A percentile compares a stretch with the other conserved stretches of the same genome.
Evolutionary conservation across 35 echinoderm and acorn worm species (phyloP).

Genomic region (Ophioderma brevispina): DNA sequence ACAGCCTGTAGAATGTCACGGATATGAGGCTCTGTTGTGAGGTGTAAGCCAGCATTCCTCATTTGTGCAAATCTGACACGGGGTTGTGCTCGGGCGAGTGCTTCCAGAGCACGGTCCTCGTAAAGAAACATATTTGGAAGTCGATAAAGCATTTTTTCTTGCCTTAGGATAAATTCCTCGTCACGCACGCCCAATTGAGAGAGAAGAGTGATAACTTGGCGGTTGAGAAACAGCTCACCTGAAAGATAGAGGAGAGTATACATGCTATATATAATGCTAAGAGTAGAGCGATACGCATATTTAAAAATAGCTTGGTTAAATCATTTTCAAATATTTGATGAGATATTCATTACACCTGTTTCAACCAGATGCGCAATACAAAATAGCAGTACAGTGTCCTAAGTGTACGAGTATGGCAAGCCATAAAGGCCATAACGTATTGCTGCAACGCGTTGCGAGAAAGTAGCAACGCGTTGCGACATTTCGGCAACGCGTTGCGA

Average conservation of each 20-base stretch:
- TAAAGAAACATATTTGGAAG: slow-evolving; percentile 11
- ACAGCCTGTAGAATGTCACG: neutral
- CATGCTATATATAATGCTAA: too few species aligned
- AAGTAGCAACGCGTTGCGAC: too few species aligned
- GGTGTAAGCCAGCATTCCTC: neutral
- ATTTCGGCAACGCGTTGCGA: too few species aligned
- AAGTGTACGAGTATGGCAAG: too few species aligned
- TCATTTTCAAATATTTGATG: too few species aligned
- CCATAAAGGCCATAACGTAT: too few species aligned
- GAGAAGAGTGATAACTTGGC: slow-evolving; percentile 21
- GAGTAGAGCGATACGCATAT: too few species aligned
- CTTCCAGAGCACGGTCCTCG: neutral
- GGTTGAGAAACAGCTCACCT: slow-evolving; percentile 16
- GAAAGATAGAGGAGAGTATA: neutral
- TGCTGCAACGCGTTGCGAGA: too few species aligned
- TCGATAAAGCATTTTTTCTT: neutral
- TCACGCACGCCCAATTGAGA: slow-evolving; percentile 14
- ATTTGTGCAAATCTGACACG: neutral
- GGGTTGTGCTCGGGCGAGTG: neutral
- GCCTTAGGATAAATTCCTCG: slow-evolving; percentile 6
- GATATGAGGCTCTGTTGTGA: slow-evolving; percentile 18
- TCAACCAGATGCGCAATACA: too few species aligned
- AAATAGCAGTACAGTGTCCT: too few species aligned
- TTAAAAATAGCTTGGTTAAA: too few species aligned
- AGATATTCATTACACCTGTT: too few species aligned